Conservation (phyloP, 2,113 vertebrate species). For the Arizona elegans region DNA sequence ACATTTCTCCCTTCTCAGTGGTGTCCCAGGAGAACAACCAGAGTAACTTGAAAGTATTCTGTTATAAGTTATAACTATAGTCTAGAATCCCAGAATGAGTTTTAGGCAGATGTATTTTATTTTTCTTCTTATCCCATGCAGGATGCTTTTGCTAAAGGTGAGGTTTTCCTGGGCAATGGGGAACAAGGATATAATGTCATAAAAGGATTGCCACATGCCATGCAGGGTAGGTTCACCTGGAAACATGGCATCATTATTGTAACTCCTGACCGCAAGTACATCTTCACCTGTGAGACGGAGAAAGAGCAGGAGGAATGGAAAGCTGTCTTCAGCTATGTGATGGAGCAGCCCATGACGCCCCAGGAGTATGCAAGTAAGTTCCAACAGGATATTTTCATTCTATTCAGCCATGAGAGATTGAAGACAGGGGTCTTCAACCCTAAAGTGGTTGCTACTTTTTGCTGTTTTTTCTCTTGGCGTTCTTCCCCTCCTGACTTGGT, state of each 20-base stretch:
- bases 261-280: conserved; percentile 84
- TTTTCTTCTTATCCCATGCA: conserved; percentile 45
- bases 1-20: background rate
- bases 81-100: background rate
- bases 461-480: background rate
- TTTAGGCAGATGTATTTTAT: background rate
- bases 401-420: background rate
- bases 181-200: conserved; percentile 75
- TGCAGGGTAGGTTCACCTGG: conserved; percentile 78
- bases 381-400: background rate
- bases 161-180: conserved; percentile 82
- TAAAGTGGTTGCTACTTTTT: background rate
- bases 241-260: conserved; percentile 81
- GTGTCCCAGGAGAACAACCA: background rate
- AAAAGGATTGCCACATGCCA: conserved; percentile 69
- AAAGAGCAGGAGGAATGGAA: conserved; percentile 82
- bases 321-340: conserved; percentile 72
- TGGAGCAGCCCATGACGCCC: conserved; percentile 80
- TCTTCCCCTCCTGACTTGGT: background rate
- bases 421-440: background rate
- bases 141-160: conserved; percentile 90
- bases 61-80: background rate
- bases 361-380: conserved; percentile 84
- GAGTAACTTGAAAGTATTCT: background rate
- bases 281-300: conserved; percentile 85